Evolutionary conservation across 2,113 vertebrate species (phyloP).

Genomic region (Aegithalos caudatus): DNA sequence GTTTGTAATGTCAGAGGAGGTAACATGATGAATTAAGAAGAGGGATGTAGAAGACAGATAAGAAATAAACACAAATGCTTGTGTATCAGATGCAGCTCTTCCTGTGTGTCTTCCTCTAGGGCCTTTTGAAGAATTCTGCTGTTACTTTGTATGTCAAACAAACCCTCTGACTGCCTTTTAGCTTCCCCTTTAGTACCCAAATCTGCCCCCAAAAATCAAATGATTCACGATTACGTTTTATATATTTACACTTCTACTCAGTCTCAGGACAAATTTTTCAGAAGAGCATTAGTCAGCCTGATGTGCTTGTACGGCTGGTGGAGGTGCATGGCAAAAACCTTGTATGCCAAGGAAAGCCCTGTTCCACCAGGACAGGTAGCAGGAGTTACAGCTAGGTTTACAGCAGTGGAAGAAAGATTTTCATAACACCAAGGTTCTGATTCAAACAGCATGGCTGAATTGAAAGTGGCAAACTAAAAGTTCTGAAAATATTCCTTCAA

Average conservation of each 20-base stretch:
- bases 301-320: not conserved
- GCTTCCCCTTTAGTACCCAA: not conserved
- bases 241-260: not conserved
- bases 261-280: not conserved
- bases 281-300: not conserved
- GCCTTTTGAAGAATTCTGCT: not conserved
- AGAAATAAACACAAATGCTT: slow-evolving; percentile 15
- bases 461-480: not conserved
- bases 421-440: not conserved
- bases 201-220: not conserved
- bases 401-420: not conserved
- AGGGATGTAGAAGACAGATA: not conserved
- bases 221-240: not conserved
- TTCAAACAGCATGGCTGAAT: not conserved
- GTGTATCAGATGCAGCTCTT: not conserved
- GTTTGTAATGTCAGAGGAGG: not conserved
- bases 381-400: not conserved
- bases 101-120: not conserved
- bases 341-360: not conserved
- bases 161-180: not conserved
- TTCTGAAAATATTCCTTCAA: not conserved
- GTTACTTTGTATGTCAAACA: not conserved
- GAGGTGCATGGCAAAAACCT: not conserved
- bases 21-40: not conserved
- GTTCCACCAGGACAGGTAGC: not conserved